A percentile compares a stretch with the other conserved stretches of the same genome.
Evolutionary conservation across 2,888 invertebrate species (phyloP).

Genomic region (Homarus gammarus): DNA sequence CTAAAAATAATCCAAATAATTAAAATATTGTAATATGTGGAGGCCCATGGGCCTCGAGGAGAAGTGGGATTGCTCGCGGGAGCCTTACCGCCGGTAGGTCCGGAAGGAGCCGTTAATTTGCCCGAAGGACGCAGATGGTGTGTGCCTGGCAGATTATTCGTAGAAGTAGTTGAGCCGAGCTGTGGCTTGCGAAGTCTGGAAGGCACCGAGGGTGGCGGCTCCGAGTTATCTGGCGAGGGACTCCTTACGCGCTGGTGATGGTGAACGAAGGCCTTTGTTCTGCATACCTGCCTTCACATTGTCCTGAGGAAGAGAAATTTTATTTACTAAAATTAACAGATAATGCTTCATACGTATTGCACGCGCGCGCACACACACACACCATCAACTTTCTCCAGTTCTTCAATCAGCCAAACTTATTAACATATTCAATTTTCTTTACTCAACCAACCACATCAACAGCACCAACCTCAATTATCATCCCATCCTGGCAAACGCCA

Average conservation of each 20-base stretch:
- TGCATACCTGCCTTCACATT: conserved; percentile 37
- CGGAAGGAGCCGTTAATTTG: conserved; percentile 45
- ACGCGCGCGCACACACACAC: too few species aligned
- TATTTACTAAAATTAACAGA: background rate
- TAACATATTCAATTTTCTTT: too few species aligned
- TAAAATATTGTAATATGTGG: too few species aligned
- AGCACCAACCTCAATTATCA: too few species aligned
- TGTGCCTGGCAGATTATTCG: conserved; percentile 57
- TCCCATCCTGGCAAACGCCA: too few species aligned
- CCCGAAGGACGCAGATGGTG: conserved; percentile 54
- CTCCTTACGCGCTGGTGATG: conserved; percentile 62
- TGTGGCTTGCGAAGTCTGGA: conserved; percentile 68
- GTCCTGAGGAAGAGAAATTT: conserved; percentile 23
- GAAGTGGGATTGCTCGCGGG: conserved; percentile 35
- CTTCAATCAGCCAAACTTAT: too few species aligned
- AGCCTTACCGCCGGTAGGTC: conserved; percentile 39
- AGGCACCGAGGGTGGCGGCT: conserved; percentile 70
- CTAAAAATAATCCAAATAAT: too few species aligned
- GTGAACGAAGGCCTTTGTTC: conserved; percentile 57
- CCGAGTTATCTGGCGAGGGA: conserved; percentile 65
- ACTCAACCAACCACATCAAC: too few species aligned
- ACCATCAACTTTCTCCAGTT: too few species aligned
- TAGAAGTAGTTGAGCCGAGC: conserved; percentile 62
- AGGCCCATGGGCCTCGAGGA: conserved; percentile 45
- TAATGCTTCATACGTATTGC: too few species aligned